Base-by-base conservation (phyloP, 64 coral and sea anemone genomes). In the Catalaphyllia jardinei region DNA sequence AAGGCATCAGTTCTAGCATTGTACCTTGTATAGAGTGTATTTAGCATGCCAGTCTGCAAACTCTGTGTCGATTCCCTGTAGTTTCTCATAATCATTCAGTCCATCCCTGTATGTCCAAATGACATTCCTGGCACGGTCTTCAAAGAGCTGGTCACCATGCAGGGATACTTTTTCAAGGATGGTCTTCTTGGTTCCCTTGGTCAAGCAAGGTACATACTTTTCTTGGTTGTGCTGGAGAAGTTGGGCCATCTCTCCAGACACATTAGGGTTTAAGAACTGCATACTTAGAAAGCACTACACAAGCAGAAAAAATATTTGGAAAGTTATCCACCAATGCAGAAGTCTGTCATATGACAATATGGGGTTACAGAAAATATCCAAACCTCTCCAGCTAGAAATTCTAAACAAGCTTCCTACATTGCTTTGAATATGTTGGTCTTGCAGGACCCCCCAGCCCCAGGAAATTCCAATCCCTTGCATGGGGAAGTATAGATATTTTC, bases 191-290 rank as follows among this genome's bases (percentile, higher is more conserved):
- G 38, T 79, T 59, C 71, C 86, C 25, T 74, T 87, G 4, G 46
- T 57, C 24, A 87, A 74, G 10, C 31, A 74, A 17, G 92, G 92
- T 20, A 78, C 71, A 77, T 77, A 89, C 57, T 89, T 89, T 1
- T 86, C 73, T 62, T 94, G 92, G 72, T 94, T 94, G 71, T 89
- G 79, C 54, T 76, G 69, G 6, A 94, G 63, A 2, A 89, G 78
- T 62, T 94, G 92, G 10, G 92, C 92, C 92, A 89, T 94, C 10
- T 89, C 86, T 5, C 92, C 87, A 59, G 86, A 85, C 3, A 89
- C 87, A 94, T 94, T 89, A 0, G 87, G 78, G 33, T 94, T 94
- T 15, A 89, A n/a, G 20, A 94, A 94, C 57, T 84, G 78, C 92
- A 94, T 84, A 19, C 27, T 20, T 24, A 94, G 79, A 59, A 54